These are phyloP conservation scores for Polypedilum pembai DNA, from an alignment of 1,140 invertebrate genomes.

Conservation along the genomic window DNA sequence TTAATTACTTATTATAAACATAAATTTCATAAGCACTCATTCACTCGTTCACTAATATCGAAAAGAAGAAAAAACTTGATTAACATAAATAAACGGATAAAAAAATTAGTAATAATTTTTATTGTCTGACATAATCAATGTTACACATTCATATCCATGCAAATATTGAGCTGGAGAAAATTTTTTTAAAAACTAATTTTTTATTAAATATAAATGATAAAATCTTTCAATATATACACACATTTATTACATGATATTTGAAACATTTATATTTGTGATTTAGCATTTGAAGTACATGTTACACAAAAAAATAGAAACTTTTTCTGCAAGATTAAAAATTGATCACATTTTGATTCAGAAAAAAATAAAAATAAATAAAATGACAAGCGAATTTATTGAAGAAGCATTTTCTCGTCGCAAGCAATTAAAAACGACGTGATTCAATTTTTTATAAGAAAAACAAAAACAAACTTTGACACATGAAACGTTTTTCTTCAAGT, in stretches of 20 bases:
- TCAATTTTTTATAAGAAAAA: background rate
- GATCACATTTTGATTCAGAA: background rate
- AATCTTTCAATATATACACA: background rate
- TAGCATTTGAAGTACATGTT: too few relatives aligned
- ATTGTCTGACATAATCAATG: too few relatives aligned
- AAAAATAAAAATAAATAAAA: background rate
- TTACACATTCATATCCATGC: too few relatives aligned
- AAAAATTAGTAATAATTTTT: too few relatives aligned
- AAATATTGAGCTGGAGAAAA: background rate
- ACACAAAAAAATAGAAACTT: background rate
- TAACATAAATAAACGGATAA: too few relatives aligned
- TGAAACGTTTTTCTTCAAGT: background rate
- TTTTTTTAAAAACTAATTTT: background rate
- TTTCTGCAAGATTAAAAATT: background rate
- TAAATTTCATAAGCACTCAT: background rate
- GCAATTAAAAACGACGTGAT: background rate
- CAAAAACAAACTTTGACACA: background rate
- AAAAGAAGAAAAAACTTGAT: too few relatives aligned
- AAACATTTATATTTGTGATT: too few relatives aligned
- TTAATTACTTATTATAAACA: background rate
- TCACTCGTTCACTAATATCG: background rate
- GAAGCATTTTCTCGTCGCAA: slow-evolving; percentile 1
- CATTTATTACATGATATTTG: too few relatives aligned
- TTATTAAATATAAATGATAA: background rate
- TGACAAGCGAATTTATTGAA: background rate